Conservation (phyloP, 1,140 invertebrate species). For the Myzus persicae region DNA sequence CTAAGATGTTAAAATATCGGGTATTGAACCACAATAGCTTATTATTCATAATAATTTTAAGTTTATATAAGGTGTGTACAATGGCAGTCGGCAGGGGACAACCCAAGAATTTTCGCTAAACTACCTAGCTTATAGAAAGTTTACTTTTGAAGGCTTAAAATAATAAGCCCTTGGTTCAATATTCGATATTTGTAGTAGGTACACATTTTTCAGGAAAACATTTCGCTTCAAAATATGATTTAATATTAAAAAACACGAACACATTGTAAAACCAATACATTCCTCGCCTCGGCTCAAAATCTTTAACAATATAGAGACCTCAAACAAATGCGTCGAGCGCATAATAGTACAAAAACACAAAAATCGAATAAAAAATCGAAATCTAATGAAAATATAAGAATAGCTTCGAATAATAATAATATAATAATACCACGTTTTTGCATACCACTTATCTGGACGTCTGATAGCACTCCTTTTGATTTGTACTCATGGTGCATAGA, state of each 20-base stretch:
- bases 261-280: neutral
- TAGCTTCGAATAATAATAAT: too few relatives aligned
- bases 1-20: neutral
- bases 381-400: too few relatives aligned
- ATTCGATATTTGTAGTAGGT: neutral
- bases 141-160: conserved; percentile 2
- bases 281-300: neutral
- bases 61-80: neutral
- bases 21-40: neutral
- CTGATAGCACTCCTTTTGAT: too few relatives aligned
- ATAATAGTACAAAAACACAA: neutral
- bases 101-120: neutral
- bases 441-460: too few relatives aligned
- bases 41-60: conserved; percentile 3
- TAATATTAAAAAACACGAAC: neutral
- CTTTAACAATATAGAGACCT: neutral
- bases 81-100: neutral
- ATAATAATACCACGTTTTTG: too few relatives aligned
- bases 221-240: conserved; percentile 1
- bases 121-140: neutral
- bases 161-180: neutral
- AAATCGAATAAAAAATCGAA: neutral
- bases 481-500: too few relatives aligned
- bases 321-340: neutral
- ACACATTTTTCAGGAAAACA: neutral